phyloP scores from a whole-genome alignment of 2,113 vertebrate genomes.

The Vombatus ursinus region DNA sequence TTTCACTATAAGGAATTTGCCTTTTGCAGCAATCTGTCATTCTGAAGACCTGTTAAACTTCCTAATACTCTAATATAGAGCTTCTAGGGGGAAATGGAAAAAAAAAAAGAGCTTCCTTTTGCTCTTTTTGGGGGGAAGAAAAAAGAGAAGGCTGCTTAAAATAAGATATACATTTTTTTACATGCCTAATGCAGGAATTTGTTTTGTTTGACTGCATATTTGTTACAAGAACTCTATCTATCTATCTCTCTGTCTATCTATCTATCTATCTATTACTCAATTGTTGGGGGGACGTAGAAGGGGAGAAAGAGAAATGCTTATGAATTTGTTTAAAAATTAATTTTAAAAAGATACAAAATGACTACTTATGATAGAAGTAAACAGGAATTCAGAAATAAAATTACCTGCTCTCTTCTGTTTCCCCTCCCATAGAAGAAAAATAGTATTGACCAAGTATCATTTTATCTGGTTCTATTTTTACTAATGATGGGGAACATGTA shows the following conservation, averaged over 20 bases:
- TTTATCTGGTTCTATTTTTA: constrained; percentile 18
- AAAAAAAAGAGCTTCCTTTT: not conserved
- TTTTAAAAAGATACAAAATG: not conserved
- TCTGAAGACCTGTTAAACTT: constrained; percentile 20
- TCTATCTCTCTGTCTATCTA: not conserved
- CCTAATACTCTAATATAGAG: not conserved
- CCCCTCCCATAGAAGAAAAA: constrained; percentile 1
- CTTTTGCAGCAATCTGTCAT: not conserved
- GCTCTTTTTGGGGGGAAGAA: not conserved
- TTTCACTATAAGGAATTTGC: constrained; percentile 5
- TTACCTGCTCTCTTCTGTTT: constrained; percentile 12
- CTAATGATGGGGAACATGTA: not conserved
- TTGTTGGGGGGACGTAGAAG: not conserved
- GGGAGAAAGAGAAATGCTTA: not conserved
- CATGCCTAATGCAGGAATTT: not conserved
- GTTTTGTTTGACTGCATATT: not conserved
- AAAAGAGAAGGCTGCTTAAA: not conserved
- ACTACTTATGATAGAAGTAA: not conserved
- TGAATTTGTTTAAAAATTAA: not conserved
- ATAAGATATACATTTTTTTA: not conserved
- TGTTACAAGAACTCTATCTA: not conserved
- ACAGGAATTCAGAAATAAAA: not conserved
- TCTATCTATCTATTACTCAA: not conserved
- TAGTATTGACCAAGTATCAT: not conserved
- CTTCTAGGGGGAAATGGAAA: not conserved